Base-by-base conservation (phyloP, 2,888 invertebrate genomes). In the Scotopteryx bipunctaria region DNA sequence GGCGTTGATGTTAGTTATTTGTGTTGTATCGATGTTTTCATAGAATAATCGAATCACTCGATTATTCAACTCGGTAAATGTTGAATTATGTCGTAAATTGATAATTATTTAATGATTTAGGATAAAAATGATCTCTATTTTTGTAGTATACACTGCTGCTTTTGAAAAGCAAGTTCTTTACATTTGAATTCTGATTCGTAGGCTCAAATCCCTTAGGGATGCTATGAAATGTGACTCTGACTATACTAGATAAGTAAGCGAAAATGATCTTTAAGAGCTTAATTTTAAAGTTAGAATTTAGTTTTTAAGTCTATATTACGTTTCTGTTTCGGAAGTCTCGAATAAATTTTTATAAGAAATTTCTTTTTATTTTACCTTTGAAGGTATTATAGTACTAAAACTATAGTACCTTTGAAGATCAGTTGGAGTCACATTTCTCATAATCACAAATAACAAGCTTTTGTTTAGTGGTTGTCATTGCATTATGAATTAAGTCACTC, bases 341-440 rank as follows among this genome's bases (percentile, higher is more conserved):
- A 67, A 67, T 67, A 66, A 63, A 64, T 17, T n/a, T 11, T 11
- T 36, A 31, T 59, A 38, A 33, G 36, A 14, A 45, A 23, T 53
- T 61, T 64, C 50, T 32, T 60, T 63, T 60, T 59, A 66, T 69
- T 71, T 71, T 68, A 67, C n/a, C n/a, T n/a, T n/a, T n/a, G n/a
- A n/a, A n/a, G n/a, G n/a, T n/a, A n/a, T n/a, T n/a, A n/a, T n/a
- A n/a, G n/a, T n/a, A n/a, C n/a, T n/a, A n/a, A n/a, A n/a, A n/a
- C n/a, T n/a, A n/a, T n/a, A 71, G 66, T 61, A 44, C 23, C 42
- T 29, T 31, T 35, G 14, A 55, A 56, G 53, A 51, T 44, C 37
- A 58, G 71, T 75, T 75, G 72, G 76, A 74, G 76, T 73, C 76
- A 73, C 73, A 69, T 74, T 76, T 29, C 25, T 25, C 16, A 9